Evolutionary conservation across 2,888 invertebrate genomes (phyloP).

Genomic region (Brachypalpus laphriformis): DNA sequence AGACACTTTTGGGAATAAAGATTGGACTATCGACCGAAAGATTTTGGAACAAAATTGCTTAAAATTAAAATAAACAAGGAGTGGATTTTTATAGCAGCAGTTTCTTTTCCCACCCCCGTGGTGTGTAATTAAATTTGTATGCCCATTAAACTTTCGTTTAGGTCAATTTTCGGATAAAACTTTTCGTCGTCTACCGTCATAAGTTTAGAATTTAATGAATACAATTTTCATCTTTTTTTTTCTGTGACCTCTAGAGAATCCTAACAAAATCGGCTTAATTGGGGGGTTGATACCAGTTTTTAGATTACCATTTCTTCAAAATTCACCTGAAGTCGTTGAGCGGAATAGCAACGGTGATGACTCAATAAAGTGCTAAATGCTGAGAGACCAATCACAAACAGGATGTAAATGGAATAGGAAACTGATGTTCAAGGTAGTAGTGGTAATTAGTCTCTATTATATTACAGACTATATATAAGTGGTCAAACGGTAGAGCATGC

Average conservation of each 20-base stretch:
- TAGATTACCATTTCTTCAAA: neutral
- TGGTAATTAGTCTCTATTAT: no score
- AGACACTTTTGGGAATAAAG: slow-evolving; percentile 37
- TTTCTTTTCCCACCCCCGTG: neutral
- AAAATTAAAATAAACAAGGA: neutral
- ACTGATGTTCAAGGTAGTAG: no score
- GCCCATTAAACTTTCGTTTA: slow-evolving; percentile 58
- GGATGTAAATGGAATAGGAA: no score
- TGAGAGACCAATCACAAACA: no score
- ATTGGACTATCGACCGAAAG: no score
- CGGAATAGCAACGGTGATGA: no score
- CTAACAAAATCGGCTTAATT: slow-evolving; percentile 32
- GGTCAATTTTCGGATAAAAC: slow-evolving; percentile 50
- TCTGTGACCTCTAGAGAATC: neutral
- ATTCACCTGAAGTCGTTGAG: neutral
- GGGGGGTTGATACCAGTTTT: slow-evolving; percentile 8
- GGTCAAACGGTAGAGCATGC: no score
- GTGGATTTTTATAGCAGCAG: slow-evolving; percentile 16
- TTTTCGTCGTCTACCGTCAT: slow-evolving; percentile 10
- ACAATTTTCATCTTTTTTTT: neutral
- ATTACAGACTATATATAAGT: no score
- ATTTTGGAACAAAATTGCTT: no score
- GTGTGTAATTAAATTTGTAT: slow-evolving; percentile 58
- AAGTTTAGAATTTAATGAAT: slow-evolving; percentile 41
- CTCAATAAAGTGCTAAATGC: no score